Conservation (phyloP, 2,113 vertebrate species). For the Ceratotherium simum region DNA sequence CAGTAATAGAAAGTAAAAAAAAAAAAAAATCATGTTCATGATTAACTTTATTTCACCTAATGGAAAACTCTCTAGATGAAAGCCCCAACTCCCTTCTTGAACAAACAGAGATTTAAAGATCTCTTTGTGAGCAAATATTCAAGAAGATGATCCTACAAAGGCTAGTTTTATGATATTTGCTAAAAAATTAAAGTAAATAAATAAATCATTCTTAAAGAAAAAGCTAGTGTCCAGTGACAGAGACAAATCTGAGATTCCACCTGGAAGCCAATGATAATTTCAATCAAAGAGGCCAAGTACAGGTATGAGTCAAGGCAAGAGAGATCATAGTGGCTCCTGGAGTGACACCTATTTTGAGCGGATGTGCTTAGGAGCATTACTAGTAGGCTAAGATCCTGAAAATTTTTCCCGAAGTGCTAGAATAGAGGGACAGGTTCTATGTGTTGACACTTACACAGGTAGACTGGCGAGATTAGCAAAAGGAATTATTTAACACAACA, state of each 20-base stretch:
- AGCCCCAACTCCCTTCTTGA: neutral
- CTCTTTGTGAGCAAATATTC: neutral
- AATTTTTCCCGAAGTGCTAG: neutral
- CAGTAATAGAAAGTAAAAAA: neutral
- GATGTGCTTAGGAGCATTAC: neutral
- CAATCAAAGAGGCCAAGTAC: neutral
- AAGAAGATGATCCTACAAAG: neutral
- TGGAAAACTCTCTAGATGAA: neutral
- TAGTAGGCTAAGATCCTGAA: neutral
- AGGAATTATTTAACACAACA: neutral
- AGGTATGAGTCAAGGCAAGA: neutral
- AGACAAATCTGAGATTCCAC: neutral
- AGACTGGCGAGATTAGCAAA: neutral
- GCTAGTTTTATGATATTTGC: neutral
- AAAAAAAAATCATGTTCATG: neutral
- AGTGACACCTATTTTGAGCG: neutral
- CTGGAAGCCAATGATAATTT: neutral
- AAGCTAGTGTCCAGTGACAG: neutral
- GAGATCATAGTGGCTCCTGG: fast-evolving
- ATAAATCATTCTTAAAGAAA: neutral
- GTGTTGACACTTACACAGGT: neutral
- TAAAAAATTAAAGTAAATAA: neutral
- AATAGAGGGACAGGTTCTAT: neutral
- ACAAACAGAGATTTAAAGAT: neutral
- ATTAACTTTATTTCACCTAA: neutral